Conservation (phyloP, 2,888 invertebrate genomes). For the Timema cristinae region DNA sequence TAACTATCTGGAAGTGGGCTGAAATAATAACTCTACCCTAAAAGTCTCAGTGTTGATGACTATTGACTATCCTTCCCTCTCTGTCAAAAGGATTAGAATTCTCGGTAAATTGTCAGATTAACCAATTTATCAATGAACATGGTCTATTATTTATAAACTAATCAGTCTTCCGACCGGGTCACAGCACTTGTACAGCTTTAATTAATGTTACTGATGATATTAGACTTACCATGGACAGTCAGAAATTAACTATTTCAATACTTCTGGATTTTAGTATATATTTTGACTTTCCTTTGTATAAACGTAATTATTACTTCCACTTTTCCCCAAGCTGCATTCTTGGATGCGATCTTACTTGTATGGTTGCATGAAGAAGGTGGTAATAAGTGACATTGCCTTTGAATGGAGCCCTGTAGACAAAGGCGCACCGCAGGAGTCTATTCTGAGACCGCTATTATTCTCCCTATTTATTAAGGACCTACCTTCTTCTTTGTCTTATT, state of each 20-base stretch:
- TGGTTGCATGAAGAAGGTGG: no score
- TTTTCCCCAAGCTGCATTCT: no score
- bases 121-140: background rate
- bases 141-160: background rate
- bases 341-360: no score
- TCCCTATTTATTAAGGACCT: no score
- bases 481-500: no score
- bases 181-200: slow-evolving; percentile 14
- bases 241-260: background rate
- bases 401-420: no score
- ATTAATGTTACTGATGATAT: slow-evolving; percentile 12
- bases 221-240: background rate
- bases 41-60: background rate
- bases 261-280: slow-evolving; percentile 10
- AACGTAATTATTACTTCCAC: no score
- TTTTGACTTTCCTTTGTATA: no score
- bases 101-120: background rate
- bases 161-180: background rate
- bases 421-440: no score
- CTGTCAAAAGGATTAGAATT: background rate
- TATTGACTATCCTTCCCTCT: background rate
- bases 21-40: background rate
- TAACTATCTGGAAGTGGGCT: background rate
- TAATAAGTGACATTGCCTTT: no score
- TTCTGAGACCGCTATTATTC: no score